Evolutionary conservation across 2,113 vertebrate genomes (phyloP), one percentile per base, ranked within the genome.

Genomic region (Odontesthes bonariensis): DNA sequence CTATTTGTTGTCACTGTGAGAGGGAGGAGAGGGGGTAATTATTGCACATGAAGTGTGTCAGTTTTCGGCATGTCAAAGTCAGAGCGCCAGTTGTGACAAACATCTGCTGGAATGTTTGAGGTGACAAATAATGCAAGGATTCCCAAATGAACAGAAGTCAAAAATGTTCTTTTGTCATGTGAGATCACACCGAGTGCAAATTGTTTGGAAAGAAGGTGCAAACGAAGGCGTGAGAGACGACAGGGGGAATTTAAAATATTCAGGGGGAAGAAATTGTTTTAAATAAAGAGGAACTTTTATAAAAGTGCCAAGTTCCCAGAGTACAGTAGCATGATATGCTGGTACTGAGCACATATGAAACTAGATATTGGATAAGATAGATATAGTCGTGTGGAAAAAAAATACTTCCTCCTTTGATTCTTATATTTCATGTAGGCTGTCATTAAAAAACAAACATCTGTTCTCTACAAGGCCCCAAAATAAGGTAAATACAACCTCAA

Each of bases 141-240:
- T 69, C 16, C 62, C 31, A 56, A 44, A 17, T 32, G 20, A 19
- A 53, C 61, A 72, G 56, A 55, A 46, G 46, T 54, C 51, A 62
- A 1, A 75, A 61, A 60, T 73, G 53, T 42, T 32, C 16, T 71
- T 33, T 56, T 46, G 47, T 71, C 8, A 56, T 66, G 75, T 52
- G 32, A 47, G 44, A 51, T 77, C 65, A 40, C 44, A 46, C 80
- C 79, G 56, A 42, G 47, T 68, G 56, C 61, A 63, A 80, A 84
- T 88, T 84, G 69, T 69, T 23, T 27, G 23, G 40, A 84, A 72
- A 52, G 62, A 79, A 57, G 61, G 51, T 54, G 69, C 62, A 85
- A 73, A 67, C 35, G 42, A 10, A 70, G 69, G 61, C 71, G 66
- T 33, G 66, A 75, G 73, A 70, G 56, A 62, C 77, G 79, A n/a